Base-by-base conservation (phyloP, 2,888 invertebrate genomes). In the Stenchaetothrips biformis region DNA sequence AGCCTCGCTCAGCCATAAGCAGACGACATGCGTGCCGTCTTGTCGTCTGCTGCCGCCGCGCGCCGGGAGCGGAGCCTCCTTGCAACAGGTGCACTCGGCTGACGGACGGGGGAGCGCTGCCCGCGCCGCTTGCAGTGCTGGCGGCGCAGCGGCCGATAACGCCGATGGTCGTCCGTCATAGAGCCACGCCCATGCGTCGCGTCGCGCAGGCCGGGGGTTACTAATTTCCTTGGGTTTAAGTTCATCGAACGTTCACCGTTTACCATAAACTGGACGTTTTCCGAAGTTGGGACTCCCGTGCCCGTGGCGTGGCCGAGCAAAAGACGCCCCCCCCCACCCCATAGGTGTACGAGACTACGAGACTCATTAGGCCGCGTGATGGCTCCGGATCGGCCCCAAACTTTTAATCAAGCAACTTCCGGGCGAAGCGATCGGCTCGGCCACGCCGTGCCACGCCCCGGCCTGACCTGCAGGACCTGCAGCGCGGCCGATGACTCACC, bases 351-450 rank as follows among this genome's bases (percentile, higher is more conserved):
- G 37, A 37, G 37, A 37, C 37, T 37, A 37, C 37, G 13, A 11
- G 67, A 74, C 67, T 74, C 67, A 74, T 74, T 74, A 74, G 67
- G 67, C 21, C 67, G 67, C 11, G 25, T 25, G 67, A 74, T 74
- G 67, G 53, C 53, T 37, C 37, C 37, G 16, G 53, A 74, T 74
- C 67, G 25, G 67, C 67, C 67, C 25, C 67, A 74, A 74, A 74
- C 67, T 74, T 74, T 74, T 74, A 74, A 74, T 74, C 67, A 74
- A 74, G 67, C 25, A 7, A 74, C 67, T 74, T 74, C 67, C 67
- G 67, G 67, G 67, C 67, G 9, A 21, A 21, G 67, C 67, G 67
- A 74, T 74, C 67, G 67, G 21, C 25, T 25, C 25, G 7, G 67
- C 67, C 67, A n/a, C 67, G 67, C 67, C 67, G n/a, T 21, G n/a